Evolutionary conservation across 2,797 vertebrate species (phyloP).

Genomic region (Dipus sagitta): DNA sequence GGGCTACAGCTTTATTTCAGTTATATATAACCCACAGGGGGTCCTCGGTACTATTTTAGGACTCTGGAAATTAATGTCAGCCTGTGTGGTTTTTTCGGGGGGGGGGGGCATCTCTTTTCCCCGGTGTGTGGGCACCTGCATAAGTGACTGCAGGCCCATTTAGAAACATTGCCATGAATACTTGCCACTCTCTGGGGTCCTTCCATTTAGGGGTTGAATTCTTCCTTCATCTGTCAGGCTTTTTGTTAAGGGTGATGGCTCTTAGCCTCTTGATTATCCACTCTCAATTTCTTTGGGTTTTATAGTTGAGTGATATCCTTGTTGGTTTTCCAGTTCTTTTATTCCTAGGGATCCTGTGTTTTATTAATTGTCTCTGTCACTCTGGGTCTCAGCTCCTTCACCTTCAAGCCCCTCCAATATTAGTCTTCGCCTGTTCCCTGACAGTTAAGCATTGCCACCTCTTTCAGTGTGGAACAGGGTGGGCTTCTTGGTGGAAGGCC

Average conservation of each 20-base stretch:
- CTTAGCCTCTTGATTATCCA: neutral
- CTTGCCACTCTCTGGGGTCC: neutral
- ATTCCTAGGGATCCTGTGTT: neutral
- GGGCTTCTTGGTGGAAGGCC: neutral
- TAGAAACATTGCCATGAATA: neutral
- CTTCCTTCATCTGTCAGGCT: neutral
- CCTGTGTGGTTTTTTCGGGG: neutral
- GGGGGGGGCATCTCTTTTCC: neutral
- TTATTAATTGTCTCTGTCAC: neutral
- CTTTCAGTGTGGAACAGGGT: neutral
- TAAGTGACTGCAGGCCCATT: neutral
- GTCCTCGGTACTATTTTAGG: neutral
- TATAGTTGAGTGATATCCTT: neutral
- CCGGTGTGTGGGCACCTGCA: neutral
- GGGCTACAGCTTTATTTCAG: neutral
- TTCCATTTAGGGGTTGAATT: neutral
- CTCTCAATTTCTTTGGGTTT: slow-evolving; percentile 53
- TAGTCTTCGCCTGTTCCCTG: neutral
- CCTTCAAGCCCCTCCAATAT: neutral
- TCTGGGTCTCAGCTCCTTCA: neutral
- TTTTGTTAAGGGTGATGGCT: neutral
- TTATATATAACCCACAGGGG: neutral
- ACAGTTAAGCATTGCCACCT: neutral
- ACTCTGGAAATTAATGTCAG: slow-evolving; percentile 35
- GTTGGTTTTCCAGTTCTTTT: slow-evolving; percentile 15